Conservation (phyloP, 2,888 invertebrate genomes). For the Meta bourneti region DNA sequence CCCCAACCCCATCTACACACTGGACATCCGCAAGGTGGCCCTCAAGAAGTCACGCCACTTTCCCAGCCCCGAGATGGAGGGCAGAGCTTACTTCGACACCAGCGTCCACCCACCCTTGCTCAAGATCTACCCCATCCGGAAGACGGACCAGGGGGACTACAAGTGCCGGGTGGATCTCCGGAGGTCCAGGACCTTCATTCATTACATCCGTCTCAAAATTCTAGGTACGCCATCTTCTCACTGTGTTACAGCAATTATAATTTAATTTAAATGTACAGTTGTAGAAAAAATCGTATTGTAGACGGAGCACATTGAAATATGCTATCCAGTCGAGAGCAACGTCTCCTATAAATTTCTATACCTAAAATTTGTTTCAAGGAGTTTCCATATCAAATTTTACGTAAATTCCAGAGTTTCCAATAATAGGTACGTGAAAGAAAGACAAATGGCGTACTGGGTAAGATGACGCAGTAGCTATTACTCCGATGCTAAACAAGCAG, state of each 20-base stretch:
- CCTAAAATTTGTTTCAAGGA: too few relatives aligned
- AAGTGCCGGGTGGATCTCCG: conserved; percentile 90
- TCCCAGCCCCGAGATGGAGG: conserved; percentile 75
- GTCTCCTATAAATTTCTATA: too few relatives aligned
- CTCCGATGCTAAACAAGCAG: too few relatives aligned
- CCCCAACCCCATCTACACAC: conserved; percentile 90
- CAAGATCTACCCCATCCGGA: conserved; percentile 76
- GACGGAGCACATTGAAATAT: too few relatives aligned
- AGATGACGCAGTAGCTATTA: too few relatives aligned
- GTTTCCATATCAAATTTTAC: too few relatives aligned
- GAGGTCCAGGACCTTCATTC: conserved; percentile 70
- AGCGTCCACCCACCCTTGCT: conserved; percentile 76
- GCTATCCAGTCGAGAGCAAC: too few relatives aligned
- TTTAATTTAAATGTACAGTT: too few relatives aligned
- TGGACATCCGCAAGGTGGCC: conserved; percentile 75
- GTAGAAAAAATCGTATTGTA: too few relatives aligned
- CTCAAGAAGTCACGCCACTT: conserved; percentile 76
- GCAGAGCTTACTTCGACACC: conserved; percentile 77
- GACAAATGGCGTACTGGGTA: too few relatives aligned
- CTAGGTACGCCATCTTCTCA: conserved; percentile 58
- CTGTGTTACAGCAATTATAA: background rate
- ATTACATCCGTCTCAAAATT: conserved; percentile 75
- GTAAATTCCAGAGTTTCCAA: too few relatives aligned
- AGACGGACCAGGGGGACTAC: conserved; percentile 89
- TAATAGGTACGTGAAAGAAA: too few relatives aligned